Base-by-base conservation (phyloP, 2,113 vertebrate genomes). In the Rhinopithecus roxellana region DNA sequence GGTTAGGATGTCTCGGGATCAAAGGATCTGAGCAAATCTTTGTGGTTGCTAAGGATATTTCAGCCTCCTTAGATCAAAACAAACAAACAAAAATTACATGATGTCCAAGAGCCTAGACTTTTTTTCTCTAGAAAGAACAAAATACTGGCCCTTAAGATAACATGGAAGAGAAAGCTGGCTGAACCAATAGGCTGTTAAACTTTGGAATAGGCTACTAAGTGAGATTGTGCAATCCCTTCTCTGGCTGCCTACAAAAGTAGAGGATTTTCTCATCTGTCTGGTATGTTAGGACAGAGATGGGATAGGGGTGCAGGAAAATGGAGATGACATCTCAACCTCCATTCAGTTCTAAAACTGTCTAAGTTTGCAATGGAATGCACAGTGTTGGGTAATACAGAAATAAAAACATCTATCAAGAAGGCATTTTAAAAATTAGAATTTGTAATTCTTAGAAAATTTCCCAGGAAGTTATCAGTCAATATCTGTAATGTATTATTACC, bases 181-280 rank as follows among this genome's bases (percentile, higher is more conserved):
- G 80, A 90, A 83, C 80, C 45, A 52, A 3, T 11, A 27, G 87
- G 82, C 17, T 92, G 52, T 38, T 89, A 50, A 85, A 81, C 45
- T 88, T 96, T 95, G 90, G 96, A 95, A 96, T 55, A 50, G 81
- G 70, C 83, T 80, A 25, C 25, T 55, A 30, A 93, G 13, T 86
- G 95, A 87, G 20, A 43, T 95, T 97, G 96, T 90, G 97, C 89
- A 97, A 97, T 96, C 40, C 35, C 9, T 57, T 77, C 38, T 77
- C 35, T 97, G 89, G 75, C 92, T 97, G 38, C 64, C 40, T 72
- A 25, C 48, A 72, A 59, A 90, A 89, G 67, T 88, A 75, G 88
- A 81, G 27, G 50, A 10, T 95, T 94, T 97, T 83, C 95, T 98
- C 87, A 98, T 92, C 64, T 92, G 90, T 97, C 95, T 98, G 97